phyloP scores from a whole-genome alignment of 2,113 vertebrate species.

The Upupa epops region DNA sequence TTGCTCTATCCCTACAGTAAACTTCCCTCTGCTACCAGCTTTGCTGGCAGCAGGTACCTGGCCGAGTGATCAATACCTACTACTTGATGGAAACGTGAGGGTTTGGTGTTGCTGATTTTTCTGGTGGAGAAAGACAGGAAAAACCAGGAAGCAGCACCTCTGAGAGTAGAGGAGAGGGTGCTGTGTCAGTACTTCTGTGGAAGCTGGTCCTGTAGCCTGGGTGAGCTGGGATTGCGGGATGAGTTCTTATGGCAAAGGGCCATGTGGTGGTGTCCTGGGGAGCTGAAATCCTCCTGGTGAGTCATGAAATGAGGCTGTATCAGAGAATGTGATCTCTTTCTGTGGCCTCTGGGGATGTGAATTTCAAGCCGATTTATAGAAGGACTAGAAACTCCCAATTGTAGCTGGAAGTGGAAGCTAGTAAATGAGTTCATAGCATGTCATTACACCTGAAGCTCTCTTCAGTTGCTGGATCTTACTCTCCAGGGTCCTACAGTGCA shows the following conservation, averaged over 20 bases:
- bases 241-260: neutral
- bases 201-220: neutral
- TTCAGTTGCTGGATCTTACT: neutral
- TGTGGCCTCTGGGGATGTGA: neutral
- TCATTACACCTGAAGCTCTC: neutral
- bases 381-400: neutral
- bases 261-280: fast-evolving
- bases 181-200: neutral
- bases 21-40: neutral
- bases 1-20: neutral
- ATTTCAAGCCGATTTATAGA: neutral
- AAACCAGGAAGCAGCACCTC: neutral
- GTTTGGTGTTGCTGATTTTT: neutral
- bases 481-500: neutral
- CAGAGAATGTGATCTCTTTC: neutral
- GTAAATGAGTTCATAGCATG: neutral
- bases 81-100: neutral
- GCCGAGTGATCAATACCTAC: neutral
- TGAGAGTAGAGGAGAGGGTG: fast-evolving
- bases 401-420: neutral
- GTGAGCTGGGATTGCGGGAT: fast-evolving
- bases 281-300: neutral
- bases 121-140: neutral
- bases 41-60: neutral
- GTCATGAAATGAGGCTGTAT: neutral